Evolutionary conservation across 2,888 invertebrate species (phyloP).

Genomic region (Scelioninae gen. 2): DNA sequence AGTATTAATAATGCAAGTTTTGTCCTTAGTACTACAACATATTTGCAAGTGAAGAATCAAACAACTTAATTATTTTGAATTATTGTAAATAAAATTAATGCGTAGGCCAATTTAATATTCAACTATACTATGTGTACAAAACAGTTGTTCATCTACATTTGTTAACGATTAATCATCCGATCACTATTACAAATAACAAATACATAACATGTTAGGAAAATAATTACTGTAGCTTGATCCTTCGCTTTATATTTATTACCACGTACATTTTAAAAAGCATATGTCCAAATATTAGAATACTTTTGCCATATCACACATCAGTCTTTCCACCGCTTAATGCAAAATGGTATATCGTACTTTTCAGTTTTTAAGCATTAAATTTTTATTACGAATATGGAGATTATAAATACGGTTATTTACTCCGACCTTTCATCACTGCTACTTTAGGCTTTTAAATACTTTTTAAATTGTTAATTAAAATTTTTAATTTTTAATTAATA

Average conservation of each 20-base stretch:
- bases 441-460: slow-evolving; percentile 31
- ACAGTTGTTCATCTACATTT: too few relatives aligned
- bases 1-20: slow-evolving; percentile 44
- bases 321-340: slow-evolving; percentile 53
- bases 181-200: too few relatives aligned
- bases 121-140: too few relatives aligned
- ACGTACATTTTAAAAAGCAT: slow-evolving; percentile 46
- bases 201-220: not conserved
- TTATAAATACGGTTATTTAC: slow-evolving; percentile 39
- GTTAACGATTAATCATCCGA: too few relatives aligned
- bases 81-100: too few relatives aligned
- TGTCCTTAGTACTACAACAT: too few relatives aligned
- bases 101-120: too few relatives aligned
- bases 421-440: slow-evolving; percentile 46
- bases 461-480: too few relatives aligned
- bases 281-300: slow-evolving; percentile 45
- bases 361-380: slow-evolving; percentile 32
- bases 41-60: too few relatives aligned
- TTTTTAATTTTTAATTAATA: too few relatives aligned
- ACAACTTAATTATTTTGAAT: too few relatives aligned
- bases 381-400: slow-evolving; percentile 29
- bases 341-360: slow-evolving; percentile 42
- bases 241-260: slow-evolving; percentile 37
- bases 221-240: slow-evolving; percentile 20
- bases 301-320: slow-evolving; percentile 57